Evolutionary conservation across 92 coral and sea anemone species (phyloP).

Genomic region (Palythoa caribaeorum): DNA sequence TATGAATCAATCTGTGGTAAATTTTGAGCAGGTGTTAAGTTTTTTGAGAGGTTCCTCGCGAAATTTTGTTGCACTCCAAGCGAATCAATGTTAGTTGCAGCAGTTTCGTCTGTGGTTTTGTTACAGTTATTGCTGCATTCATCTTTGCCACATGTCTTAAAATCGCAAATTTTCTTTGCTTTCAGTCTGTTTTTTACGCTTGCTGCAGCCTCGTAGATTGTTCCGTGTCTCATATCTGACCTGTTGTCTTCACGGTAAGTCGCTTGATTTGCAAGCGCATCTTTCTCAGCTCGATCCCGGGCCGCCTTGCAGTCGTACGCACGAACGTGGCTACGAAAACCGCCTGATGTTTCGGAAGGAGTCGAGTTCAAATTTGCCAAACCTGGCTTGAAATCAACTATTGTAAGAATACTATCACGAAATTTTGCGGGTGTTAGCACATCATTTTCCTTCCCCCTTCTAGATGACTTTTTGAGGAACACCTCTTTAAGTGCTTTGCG

Average conservation of each 20-base stretch:
- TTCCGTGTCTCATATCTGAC: not conserved
- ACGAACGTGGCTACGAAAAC: slow-evolving; percentile 1
- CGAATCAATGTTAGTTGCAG: too few species aligned
- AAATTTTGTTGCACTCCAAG: not conserved
- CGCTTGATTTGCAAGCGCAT: not conserved
- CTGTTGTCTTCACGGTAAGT: not conserved
- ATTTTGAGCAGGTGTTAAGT: not conserved
- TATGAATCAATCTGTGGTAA: not conserved
- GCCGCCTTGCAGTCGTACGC: slow-evolving; percentile 5
- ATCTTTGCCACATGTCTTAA: not conserved
- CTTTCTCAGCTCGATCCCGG: not conserved
- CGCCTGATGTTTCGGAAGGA: not conserved
- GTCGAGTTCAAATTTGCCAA: not conserved
- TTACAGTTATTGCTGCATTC: not conserved
- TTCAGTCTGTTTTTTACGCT: not conserved
- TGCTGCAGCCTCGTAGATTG: not conserved
- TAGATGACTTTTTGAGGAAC: slow-evolving; percentile 46
- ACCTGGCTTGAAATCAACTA: slow-evolving; percentile 16
- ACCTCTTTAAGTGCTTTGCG: slow-evolving; percentile 73
- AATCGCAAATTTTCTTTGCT: not conserved
- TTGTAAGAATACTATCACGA: slow-evolving; percentile 46
- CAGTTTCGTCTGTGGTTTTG: not conserved
- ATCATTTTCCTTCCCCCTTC: not conserved
- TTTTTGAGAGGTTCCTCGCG: not conserved
- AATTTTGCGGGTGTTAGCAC: not conserved